These are phyloP conservation scores for Sussaba pulchella DNA, from an alignment of 2,888 invertebrate genomes.

Conservation along the genomic window DNA sequence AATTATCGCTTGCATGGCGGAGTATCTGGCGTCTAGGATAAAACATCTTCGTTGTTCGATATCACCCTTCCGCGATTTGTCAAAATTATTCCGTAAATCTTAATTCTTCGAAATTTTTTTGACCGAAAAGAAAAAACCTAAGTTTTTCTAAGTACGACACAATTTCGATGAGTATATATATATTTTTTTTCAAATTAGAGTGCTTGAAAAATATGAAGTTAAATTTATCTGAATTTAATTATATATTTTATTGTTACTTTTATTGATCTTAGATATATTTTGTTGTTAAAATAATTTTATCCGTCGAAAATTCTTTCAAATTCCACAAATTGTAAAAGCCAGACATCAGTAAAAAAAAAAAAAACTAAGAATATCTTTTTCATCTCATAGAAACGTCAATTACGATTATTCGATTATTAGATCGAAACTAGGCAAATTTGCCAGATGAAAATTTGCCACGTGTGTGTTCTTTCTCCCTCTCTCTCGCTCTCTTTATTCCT, in stretches of 20 bases:
- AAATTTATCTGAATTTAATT: too few relatives aligned
- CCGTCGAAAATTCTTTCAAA: background rate
- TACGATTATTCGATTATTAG: conserved; percentile 4
- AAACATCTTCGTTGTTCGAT: conserved; percentile 22
- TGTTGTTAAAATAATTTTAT: too few relatives aligned
- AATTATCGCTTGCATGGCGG: conserved; percentile 82
- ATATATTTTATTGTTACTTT: too few relatives aligned
- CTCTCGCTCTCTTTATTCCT: background rate
- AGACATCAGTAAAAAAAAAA: conserved; percentile 7
- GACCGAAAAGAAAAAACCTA: too few relatives aligned
- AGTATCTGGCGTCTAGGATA: conserved; percentile 79
- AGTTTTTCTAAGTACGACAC: too few relatives aligned
- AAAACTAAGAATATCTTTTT: conserved; percentile 5
- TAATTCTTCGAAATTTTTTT: too few relatives aligned
- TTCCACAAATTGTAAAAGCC: background rate
- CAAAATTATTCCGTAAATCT: conserved; percentile 1
- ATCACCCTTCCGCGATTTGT: conserved; percentile 2
- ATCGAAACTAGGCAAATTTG: conserved; percentile 16
- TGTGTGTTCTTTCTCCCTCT: background rate
- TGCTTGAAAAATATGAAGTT: too few relatives aligned
- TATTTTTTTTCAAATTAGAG: too few relatives aligned
- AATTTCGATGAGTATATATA: too few relatives aligned
- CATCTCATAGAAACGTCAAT: conserved; percentile 22
- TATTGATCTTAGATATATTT: too few relatives aligned
- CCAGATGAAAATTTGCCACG: background rate